phyloP scores from a whole-genome alignment of 2,888 invertebrate genomes.

The Serripes groenlandicus region DNA sequence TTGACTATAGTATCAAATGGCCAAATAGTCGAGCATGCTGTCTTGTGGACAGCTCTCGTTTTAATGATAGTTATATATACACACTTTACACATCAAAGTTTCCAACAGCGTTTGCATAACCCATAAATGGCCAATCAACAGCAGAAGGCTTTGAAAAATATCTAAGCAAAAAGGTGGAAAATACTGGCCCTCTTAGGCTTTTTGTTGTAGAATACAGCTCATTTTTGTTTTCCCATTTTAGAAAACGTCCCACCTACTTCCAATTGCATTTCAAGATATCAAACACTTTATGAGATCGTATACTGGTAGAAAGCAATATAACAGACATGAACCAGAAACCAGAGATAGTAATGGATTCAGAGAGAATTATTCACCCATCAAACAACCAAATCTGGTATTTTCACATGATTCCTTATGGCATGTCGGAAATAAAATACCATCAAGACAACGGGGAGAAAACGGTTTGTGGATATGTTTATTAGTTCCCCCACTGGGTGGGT shows the following conservation, averaged over 20 bases:
- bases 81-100: no score
- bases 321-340: not conserved
- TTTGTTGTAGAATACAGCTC: no score
- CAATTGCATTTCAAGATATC: constrained; percentile 70
- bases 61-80: no score
- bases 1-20: no score
- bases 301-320: constrained; percentile 19
- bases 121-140: no score
- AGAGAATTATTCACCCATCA: constrained; percentile 68
- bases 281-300: constrained; percentile 54
- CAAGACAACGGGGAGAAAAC: not conserved
- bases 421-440: constrained; percentile 5
- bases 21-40: no score
- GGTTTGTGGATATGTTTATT: not conserved
- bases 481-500: no score
- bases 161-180: no score
- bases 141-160: no score
- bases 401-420: constrained; percentile 74
- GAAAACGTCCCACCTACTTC: constrained; percentile 68
- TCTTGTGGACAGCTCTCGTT: no score
- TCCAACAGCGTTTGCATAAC: no score
- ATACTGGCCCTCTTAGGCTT: no score
- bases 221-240: constrained; percentile 57
- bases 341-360: constrained; percentile 66
- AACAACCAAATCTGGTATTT: constrained; percentile 66